phyloP scores from a whole-genome alignment of 1,140 invertebrate genomes.

The Anagrus nilaparvatae region DNA sequence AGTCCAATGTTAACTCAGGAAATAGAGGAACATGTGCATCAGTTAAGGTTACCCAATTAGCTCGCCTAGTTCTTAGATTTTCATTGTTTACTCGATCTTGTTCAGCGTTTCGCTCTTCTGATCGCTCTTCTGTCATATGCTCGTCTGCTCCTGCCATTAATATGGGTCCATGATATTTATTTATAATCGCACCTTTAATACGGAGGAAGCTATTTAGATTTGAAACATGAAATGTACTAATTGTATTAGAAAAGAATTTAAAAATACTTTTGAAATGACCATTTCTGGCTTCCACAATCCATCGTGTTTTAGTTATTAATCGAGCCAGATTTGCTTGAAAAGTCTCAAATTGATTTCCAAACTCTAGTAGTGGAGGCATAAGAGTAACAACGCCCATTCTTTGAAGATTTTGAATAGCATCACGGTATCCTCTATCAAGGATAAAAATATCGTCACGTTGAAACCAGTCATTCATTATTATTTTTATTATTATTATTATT shows the following conservation, averaged over 20 bases:
- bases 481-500: no score
- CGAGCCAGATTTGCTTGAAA: conserved; percentile 8
- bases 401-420: no score
- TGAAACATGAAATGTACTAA: not conserved
- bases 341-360: conserved; percentile 5
- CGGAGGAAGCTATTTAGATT: not conserved
- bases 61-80: no score
- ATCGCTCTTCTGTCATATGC: not conserved
- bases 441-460: no score
- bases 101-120: conserved; percentile 5
- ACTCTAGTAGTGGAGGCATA: no score
- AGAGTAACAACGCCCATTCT: no score
- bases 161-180: not conserved
- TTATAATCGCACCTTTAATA: not conserved
- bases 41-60: no score
- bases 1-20: no score
- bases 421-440: no score
- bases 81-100: conserved; percentile 12
- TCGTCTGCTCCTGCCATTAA: conserved; percentile 1
- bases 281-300: conserved; percentile 11
- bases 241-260: conserved; percentile 9
- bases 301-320: conserved; percentile 11
- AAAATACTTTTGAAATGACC: conserved; percentile 9
- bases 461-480: no score
- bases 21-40: no score